phyloP scores from a whole-genome alignment of 2,888 invertebrate genomes.

The Auanema sp. region DNA sequence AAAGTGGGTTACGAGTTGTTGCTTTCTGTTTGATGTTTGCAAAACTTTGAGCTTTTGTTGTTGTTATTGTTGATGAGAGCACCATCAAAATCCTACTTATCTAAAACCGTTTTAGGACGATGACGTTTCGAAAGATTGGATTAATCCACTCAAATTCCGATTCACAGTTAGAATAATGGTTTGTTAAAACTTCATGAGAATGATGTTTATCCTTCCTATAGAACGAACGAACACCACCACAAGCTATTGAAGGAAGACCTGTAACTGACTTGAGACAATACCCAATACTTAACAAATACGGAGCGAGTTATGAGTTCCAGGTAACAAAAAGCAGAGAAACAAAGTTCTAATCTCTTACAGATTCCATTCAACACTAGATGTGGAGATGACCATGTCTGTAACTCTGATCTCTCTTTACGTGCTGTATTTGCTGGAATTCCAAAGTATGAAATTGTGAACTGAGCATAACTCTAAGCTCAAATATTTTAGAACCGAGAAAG shows the following conservation, averaged over 20 bases:
- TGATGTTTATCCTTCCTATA: not conserved
- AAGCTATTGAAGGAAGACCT: slow-evolving; percentile 32
- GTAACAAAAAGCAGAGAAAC: slow-evolving; percentile 6
- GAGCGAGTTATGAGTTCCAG: slow-evolving; percentile 48
- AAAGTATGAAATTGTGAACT: slow-evolving; percentile 21
- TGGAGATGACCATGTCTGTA: slow-evolving; percentile 66
- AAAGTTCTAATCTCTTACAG: slow-evolving; percentile 18
- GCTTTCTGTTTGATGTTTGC: no score
- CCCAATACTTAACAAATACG: slow-evolving; percentile 57
- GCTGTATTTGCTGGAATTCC: slow-evolving; percentile 45
- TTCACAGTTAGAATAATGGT: slow-evolving; percentile 51
- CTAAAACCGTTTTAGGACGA: not conserved
- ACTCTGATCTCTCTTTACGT: slow-evolving; percentile 63
- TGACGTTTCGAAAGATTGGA: slow-evolving; percentile 64
- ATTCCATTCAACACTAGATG: slow-evolving; percentile 66
- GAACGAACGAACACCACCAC: slow-evolving; percentile 36
- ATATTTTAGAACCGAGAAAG: slow-evolving; percentile 41
- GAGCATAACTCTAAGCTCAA: not conserved
- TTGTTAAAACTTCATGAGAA: not conserved
- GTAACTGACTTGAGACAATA: slow-evolving; percentile 43
- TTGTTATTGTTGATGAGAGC: no score
- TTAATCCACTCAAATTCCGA: slow-evolving; percentile 65
- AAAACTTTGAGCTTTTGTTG: not conserved
- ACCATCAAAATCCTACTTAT: no score
- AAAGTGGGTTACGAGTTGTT: no score